Evolutionary conservation across 2,113 vertebrate genomes (phyloP).

Genomic region (Smithornis capensis): DNA sequence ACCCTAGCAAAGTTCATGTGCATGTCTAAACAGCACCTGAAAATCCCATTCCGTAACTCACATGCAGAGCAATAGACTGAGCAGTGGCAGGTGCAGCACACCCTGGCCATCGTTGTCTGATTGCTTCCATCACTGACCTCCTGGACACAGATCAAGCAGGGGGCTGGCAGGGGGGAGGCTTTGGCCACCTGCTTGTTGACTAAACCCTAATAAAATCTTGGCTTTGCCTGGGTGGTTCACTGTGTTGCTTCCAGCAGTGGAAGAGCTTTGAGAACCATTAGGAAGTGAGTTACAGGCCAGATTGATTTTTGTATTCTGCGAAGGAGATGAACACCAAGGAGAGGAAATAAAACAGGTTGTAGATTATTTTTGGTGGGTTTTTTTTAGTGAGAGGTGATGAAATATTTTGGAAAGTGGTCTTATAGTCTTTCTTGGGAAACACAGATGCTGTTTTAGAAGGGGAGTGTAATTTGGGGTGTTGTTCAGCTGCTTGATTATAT

Average conservation of each 20-base stretch:
- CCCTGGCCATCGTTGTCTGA: accelerated
- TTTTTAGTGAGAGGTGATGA: constrained; percentile 4
- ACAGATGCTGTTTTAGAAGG: not conserved
- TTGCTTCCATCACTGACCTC: not conserved
- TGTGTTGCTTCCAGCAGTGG: not conserved
- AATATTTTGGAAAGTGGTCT: constrained; percentile 15
- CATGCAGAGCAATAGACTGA: not conserved
- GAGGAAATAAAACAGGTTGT: constrained; percentile 35
- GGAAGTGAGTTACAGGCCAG: not conserved
- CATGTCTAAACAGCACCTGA: not conserved
- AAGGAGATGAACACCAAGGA: not conserved
- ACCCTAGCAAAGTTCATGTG: not conserved
- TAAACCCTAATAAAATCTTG: constrained; percentile 24
- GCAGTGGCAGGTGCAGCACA: accelerated
- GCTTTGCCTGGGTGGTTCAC: not conserved
- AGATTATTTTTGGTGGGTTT: not conserved
- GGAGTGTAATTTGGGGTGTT: not conserved
- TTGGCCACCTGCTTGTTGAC: constrained; percentile 10
- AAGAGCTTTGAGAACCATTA: not conserved
- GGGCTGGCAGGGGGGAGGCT: not conserved
- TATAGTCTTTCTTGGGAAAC: not conserved
- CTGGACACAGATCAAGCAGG: not conserved
- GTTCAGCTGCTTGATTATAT: not conserved
- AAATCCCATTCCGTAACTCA: not conserved
- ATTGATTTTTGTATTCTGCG: not conserved